These are phyloP conservation scores for Pyrrhia umbra DNA, from an alignment of 2,888 invertebrate species.

Conservation along the genomic window DNA sequence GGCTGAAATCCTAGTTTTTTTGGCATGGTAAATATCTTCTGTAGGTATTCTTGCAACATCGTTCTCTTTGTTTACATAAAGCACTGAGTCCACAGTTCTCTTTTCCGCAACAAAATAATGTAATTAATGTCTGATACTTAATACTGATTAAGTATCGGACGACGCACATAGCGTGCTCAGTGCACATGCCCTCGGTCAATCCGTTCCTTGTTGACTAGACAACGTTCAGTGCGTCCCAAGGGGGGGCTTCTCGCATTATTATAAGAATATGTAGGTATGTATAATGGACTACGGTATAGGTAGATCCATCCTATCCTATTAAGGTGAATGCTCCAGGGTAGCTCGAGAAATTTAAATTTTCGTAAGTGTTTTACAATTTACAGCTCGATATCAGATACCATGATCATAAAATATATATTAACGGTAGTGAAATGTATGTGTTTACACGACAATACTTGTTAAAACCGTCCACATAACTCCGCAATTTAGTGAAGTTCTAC, in stretches of 20 bases:
- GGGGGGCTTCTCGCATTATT: slow-evolving; percentile 27
- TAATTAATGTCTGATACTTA: slow-evolving; percentile 40
- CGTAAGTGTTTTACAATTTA: too few species aligned
- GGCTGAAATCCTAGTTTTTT: background rate
- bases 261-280: too few species aligned
- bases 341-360: too few species aligned
- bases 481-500: too few species aligned
- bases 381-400: too few species aligned
- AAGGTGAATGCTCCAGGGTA: too few species aligned
- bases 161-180: slow-evolving; percentile 12
- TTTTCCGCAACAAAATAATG: slow-evolving; percentile 33
- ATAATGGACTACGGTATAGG: background rate
- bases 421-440: too few species aligned
- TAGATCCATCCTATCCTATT: too few species aligned
- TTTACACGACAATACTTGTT: background rate
- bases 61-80: background rate
- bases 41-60: background rate
- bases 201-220: slow-evolving; percentile 29
- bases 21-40: background rate
- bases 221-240: slow-evolving; percentile 23
- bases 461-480: background rate
- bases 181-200: slow-evolving; percentile 50
- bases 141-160: slow-evolving; percentile 23
- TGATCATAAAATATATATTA: too few species aligned
- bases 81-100: background rate